Percentiles rank a stretch among this genome's conserved stretches.
phyloP scores from a whole-genome alignment of 1,140 invertebrate species.

The Oncopeltus fasciatus region DNA sequence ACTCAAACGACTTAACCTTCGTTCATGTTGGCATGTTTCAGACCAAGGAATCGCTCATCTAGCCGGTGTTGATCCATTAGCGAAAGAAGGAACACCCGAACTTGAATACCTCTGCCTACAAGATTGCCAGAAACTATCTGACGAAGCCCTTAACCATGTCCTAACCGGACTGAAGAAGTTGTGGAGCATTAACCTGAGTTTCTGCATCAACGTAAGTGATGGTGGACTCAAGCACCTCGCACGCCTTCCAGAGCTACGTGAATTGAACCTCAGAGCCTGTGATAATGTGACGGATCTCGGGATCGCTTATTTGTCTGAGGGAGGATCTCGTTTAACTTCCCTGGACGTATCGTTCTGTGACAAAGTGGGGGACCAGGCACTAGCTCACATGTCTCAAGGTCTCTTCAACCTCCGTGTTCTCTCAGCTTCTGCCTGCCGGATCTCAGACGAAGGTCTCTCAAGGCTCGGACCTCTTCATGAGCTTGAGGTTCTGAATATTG shows the following conservation, averaged over 20 bases:
- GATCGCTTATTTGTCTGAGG: constrained; percentile 78
- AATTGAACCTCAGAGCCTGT: constrained; percentile 82
- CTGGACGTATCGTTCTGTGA: constrained; percentile 91
- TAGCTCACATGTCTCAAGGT: constrained; percentile 76
- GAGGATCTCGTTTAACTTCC: constrained; percentile 58
- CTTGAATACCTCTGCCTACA: constrained; percentile 78
- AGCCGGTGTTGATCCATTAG: constrained; percentile 52
- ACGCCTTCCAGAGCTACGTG: constrained; percentile 62
- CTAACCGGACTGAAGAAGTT: constrained; percentile 63
- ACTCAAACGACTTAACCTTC: constrained; percentile 65
- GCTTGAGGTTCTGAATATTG: constrained; percentile 80
- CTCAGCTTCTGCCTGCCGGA: constrained; percentile 78
- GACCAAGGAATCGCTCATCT: constrained; percentile 78
- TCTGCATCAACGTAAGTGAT: constrained; percentile 85
- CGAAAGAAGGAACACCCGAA: constrained; percentile 43
- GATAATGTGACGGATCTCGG: constrained; percentile 87
- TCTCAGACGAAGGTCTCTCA: constrained; percentile 80
- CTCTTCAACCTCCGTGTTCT: constrained; percentile 66
- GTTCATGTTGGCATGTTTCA: constrained; percentile 83
- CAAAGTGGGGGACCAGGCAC: constrained; percentile 78
- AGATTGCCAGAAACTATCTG: constrained; percentile 84
- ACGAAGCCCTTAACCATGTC: constrained; percentile 74
- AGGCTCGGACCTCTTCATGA: constrained; percentile 69
- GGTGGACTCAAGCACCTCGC: constrained; percentile 77
- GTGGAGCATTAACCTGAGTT: constrained; percentile 78